Evolutionary conservation across 2,113 vertebrate genomes (phyloP).

Genomic region (Laterallus jamaicensis): DNA sequence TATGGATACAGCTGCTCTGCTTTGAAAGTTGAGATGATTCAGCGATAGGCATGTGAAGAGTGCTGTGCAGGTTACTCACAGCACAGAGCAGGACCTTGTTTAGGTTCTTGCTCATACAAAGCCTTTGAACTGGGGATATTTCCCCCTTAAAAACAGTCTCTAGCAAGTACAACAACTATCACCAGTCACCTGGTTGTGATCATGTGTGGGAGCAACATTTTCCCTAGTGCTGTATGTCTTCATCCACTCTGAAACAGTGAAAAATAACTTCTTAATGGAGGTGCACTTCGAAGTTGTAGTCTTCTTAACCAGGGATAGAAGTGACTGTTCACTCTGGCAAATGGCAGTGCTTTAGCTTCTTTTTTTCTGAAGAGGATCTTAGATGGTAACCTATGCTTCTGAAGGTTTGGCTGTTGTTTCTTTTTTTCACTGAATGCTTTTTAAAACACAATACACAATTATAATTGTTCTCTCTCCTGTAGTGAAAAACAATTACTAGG

Average conservation of each 20-base stretch:
- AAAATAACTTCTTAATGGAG: not conserved
- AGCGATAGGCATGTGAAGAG: not conserved
- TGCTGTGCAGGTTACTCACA: not conserved
- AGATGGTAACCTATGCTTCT: not conserved
- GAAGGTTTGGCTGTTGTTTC: not conserved
- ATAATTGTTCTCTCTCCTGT: not conserved
- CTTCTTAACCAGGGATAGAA: not conserved
- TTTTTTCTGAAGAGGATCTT: not conserved
- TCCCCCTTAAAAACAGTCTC: not conserved
- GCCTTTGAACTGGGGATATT: not conserved
- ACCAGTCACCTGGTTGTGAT: not conserved
- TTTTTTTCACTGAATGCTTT: not conserved
- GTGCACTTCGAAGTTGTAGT: not conserved
- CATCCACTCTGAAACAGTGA: not conserved
- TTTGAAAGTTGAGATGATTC: not conserved
- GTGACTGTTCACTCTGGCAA: not conserved
- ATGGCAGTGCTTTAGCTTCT: not conserved
- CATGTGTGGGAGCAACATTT: not conserved
- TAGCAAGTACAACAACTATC: not conserved
- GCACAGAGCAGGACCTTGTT: not conserved
- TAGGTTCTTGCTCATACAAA: not conserved
- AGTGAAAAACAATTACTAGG: slow-evolving; percentile 17
- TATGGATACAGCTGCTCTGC: not conserved
- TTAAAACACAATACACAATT: not conserved
- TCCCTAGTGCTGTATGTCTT: not conserved